phyloP scores from a whole-genome alignment of 2,113 vertebrate genomes.

The Entosphenus tridentatus region DNA sequence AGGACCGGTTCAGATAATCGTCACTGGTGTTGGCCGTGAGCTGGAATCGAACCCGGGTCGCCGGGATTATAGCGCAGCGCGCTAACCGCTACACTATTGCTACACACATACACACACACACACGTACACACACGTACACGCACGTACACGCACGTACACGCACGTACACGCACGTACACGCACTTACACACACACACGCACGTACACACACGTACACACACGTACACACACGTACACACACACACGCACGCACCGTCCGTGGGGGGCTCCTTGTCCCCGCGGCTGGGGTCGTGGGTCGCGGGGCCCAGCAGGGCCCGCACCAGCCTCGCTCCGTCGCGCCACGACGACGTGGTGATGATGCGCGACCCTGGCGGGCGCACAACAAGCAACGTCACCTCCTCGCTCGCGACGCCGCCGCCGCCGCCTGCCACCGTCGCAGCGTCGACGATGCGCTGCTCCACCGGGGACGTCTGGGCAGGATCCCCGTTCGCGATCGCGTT shows the following conservation, averaged over 20 bases:
- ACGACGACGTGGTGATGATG: constrained; percentile 50
- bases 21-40: no score
- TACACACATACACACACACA: not conserved
- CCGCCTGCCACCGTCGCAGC: no score
- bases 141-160: not conserved
- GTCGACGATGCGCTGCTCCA: no score
- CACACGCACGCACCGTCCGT: not conserved
- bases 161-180: not conserved
- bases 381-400: no score
- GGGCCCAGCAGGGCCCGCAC: constrained; percentile 66
- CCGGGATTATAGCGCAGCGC: no score
- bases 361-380: constrained; percentile 7
- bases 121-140: not conserved
- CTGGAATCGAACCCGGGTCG: no score
- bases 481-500: no score
- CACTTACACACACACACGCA: not conserved
- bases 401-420: no score
- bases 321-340: constrained; percentile 72
- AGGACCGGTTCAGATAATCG: no score
- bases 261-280: constrained; percentile 18
- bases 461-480: no score
- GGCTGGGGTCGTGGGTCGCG: constrained; percentile 22
- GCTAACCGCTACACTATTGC: no score
- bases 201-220: not conserved
- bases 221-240: not conserved